Evolutionary conservation across 2,797 vertebrate species (phyloP).

Genomic region (Centropyge bicolor): DNA sequence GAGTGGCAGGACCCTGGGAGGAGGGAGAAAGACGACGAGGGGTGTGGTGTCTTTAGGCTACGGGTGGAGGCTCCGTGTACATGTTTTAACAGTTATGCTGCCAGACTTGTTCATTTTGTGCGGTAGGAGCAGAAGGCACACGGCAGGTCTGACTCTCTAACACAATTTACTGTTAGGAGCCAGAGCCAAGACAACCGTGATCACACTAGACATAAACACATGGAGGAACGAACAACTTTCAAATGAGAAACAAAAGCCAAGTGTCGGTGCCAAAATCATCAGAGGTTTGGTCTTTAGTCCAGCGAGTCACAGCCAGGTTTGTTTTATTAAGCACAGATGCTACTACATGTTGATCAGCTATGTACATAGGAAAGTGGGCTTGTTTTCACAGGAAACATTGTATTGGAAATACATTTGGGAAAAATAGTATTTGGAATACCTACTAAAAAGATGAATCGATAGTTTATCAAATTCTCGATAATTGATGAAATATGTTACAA

Average conservation of each 20-base stretch:
- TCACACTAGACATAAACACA: neutral
- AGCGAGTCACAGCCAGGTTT: conserved; percentile 11
- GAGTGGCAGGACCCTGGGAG: conserved; percentile 7
- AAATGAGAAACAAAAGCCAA: neutral
- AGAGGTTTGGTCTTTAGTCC: neutral
- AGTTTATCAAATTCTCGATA: conserved; percentile 10
- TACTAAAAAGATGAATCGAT: conserved; percentile 1
- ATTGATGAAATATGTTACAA: neutral
- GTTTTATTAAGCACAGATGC: conserved; percentile 57
- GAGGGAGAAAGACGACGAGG: conserved; percentile 27
- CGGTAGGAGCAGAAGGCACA: neutral
- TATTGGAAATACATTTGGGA: conserved; percentile 2
- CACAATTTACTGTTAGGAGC: neutral
- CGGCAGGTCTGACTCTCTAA: neutral
- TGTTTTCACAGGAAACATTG: conserved; percentile 31
- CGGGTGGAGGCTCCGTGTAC: conserved; percentile 42
- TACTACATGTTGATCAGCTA: conserved; percentile 35
- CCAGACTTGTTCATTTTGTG: conserved; percentile 3
- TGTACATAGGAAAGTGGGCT: conserved; percentile 44
- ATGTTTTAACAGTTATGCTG: conserved; percentile 31
- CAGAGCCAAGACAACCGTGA: neutral
- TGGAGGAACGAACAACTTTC: neutral
- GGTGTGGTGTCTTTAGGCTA: conserved; percentile 80
- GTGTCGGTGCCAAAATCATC: neutral
- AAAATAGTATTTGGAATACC: conserved; percentile 11